Percentiles rank a stretch among this genome's conserved stretches.
These are phyloP conservation scores for Gavialis gangeticus DNA, from an alignment of 2,113 vertebrate genomes.

Conservation along the genomic window DNA sequence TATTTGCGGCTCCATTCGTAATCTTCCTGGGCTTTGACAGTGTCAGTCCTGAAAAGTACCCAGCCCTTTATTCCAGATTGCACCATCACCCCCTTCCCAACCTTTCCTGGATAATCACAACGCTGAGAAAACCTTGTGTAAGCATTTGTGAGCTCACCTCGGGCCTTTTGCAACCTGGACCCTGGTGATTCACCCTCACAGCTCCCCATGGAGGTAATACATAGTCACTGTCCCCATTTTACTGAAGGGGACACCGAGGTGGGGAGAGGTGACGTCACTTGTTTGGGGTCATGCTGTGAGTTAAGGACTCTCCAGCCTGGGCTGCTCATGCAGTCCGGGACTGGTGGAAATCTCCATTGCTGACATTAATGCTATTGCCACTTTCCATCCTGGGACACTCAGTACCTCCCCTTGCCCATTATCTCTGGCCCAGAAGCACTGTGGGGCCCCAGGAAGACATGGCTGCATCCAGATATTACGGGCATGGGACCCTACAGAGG, in stretches of 20 bases:
- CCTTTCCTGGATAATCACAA: slow-evolving; percentile 18
- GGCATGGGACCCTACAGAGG: too few relatives aligned
- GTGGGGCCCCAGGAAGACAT: not conserved
- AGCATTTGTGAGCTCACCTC: slow-evolving; percentile 19
- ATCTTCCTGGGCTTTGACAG: too few relatives aligned
- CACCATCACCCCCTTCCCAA: not conserved
- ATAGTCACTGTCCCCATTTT: slow-evolving; percentile 20
- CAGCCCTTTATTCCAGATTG: not conserved
- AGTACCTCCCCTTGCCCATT: not conserved
- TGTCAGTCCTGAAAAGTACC: too few relatives aligned
- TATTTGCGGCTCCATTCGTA: too few relatives aligned
- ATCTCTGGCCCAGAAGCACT: not conserved
- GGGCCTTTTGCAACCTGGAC: not conserved
- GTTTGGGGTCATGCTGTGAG: slow-evolving; percentile 35
- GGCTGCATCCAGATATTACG: too few relatives aligned
- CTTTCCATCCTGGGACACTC: not conserved
- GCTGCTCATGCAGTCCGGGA: slow-evolving; percentile 15
- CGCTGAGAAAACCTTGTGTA: slow-evolving; percentile 42
- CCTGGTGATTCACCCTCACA: slow-evolving; percentile 52
- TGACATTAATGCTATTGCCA: not conserved
- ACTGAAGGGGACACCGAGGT: not conserved
- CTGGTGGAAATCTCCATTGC: slow-evolving; percentile 1
- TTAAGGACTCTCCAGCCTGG: rapidly evolving
- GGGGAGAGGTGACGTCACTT: slow-evolving; percentile 47
- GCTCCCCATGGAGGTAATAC: slow-evolving; percentile 24